These are phyloP conservation scores for Parazoanthus swiftii DNA, from an alignment of 92 coral and sea anemone species.

Conservation along the genomic window DNA sequence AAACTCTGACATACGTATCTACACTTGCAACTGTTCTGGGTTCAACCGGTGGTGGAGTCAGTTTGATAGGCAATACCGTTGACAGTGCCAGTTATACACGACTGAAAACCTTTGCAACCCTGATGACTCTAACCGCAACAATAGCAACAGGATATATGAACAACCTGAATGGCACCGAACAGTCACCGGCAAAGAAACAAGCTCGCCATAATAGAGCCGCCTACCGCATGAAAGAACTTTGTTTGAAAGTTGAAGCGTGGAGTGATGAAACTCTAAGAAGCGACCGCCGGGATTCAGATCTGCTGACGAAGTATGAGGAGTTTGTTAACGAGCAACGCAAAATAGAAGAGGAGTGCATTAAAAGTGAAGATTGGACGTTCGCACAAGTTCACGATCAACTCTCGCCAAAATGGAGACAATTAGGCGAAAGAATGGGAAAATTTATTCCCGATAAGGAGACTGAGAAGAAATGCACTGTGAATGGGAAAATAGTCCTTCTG, in stretches of 20 bases:
- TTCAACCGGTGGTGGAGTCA: background rate
- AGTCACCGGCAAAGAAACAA: background rate
- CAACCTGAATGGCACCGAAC: background rate
- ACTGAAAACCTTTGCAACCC: background rate
- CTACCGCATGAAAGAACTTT: background rate
- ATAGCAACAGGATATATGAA: background rate
- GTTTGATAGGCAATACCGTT: background rate
- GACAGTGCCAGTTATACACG: background rate
- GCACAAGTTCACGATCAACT: background rate
- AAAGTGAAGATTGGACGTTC: background rate
- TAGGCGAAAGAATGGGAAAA: background rate
- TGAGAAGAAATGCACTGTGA: background rate
- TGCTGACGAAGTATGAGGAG: background rate
- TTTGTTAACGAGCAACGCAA: background rate
- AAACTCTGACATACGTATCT: background rate
- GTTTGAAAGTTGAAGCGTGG: background rate
- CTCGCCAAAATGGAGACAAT: background rate
- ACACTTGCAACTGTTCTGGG: background rate
- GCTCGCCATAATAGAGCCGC: background rate
- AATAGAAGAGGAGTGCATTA: background rate
- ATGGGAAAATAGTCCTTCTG: background rate
- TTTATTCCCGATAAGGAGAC: background rate
- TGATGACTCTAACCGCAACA: background rate
- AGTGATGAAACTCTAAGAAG: background rate
- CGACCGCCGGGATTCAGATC: background rate